These are phyloP conservation scores for Vollenhovia emeryi DNA, from an alignment of 1,140 invertebrate species.

Conservation along the genomic window DNA sequence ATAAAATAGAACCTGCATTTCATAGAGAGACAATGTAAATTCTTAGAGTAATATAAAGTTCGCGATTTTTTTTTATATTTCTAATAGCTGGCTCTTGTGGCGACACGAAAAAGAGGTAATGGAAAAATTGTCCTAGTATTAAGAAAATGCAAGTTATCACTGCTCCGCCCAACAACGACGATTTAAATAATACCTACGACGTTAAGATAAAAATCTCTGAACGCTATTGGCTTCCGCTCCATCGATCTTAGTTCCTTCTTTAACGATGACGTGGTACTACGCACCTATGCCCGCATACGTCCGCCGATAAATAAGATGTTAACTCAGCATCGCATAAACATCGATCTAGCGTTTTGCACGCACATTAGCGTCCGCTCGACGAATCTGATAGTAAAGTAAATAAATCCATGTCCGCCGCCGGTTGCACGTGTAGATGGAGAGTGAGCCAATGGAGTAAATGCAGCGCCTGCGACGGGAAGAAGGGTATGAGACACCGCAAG, in stretches of 20 bases:
- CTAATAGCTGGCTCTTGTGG: neutral
- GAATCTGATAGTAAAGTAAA: slow-evolving; percentile 36
- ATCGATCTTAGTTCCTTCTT: slow-evolving; percentile 32
- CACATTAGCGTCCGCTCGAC: slow-evolving; percentile 29
- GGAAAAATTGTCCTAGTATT: neutral
- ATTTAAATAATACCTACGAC: neutral
- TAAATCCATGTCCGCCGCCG: slow-evolving; percentile 13
- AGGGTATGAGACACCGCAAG: slow-evolving; percentile 80
- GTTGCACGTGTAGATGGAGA: slow-evolving; percentile 80
- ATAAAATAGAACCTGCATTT: neutral
- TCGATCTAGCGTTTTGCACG: slow-evolving; percentile 32
- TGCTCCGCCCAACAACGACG: neutral
- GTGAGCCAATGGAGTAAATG: slow-evolving; percentile 85
- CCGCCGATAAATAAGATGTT: slow-evolving; percentile 50
- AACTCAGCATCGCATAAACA: slow-evolving; percentile 40
- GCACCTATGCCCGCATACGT: slow-evolving; percentile 33
- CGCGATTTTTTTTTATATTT: neutral
- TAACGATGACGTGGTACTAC: slow-evolving; percentile 32
- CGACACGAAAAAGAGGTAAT: neutral
- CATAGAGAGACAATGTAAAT: neutral
- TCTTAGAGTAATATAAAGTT: neutral
- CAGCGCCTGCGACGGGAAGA: slow-evolving; percentile 83
- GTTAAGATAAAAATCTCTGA: slow-evolving; percentile 29
- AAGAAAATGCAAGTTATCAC: neutral
- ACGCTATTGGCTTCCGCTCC: neutral